These are phyloP conservation scores for Girardinichthys multiradiatus DNA, from an alignment of 2,113 vertebrate species.

Conservation along the genomic window DNA sequence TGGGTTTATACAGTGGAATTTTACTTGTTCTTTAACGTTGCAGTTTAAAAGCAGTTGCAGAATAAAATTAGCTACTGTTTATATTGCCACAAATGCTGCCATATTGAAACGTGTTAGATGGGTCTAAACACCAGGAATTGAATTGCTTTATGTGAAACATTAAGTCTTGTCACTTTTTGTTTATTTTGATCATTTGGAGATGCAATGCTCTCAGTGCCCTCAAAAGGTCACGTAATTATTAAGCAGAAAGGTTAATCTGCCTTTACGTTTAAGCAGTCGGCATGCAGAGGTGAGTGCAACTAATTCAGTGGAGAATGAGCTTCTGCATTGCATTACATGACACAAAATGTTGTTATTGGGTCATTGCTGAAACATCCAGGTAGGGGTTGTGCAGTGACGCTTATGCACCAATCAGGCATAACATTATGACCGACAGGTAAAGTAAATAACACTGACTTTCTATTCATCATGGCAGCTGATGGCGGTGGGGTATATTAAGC, in stretches of 20 bases:
- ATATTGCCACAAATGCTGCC: background rate
- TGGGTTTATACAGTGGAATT: slow-evolving; percentile 41
- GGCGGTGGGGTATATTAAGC: too few relatives aligned
- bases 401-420: background rate
- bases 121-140: background rate
- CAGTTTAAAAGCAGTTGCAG: background rate
- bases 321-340: background rate
- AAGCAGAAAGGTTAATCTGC: too few relatives aligned
- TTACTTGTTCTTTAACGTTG: slow-evolving; percentile 23
- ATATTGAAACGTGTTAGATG: background rate
- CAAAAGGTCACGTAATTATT: too few relatives aligned
- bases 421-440: too few relatives aligned
- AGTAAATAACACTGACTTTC: too few relatives aligned
- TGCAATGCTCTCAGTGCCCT: background rate
- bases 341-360: background rate
- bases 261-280: background rate
- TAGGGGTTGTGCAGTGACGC: too few relatives aligned
- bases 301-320: too few relatives aligned
- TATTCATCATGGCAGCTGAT: too few relatives aligned
- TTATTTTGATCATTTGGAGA: background rate
- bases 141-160: background rate
- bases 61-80: background rate
- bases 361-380: too few relatives aligned
- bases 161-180: background rate
- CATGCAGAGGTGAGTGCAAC: too few relatives aligned